Base-by-base conservation (phyloP, 2,888 invertebrate genomes). In the Cosmia trapezina region DNA sequence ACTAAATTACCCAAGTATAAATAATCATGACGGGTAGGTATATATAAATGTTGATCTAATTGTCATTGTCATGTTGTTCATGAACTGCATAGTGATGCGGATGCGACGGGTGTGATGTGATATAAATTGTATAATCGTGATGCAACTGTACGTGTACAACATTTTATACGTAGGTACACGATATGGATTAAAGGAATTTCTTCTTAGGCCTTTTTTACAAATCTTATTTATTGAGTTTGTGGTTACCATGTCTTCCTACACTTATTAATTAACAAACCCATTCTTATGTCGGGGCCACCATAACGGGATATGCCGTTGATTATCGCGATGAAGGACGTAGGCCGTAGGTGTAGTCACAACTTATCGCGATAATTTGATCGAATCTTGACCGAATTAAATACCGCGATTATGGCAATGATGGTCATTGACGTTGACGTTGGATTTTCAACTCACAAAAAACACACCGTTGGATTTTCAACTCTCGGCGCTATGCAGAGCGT, bases 71-170 rank as follows among this genome's bases (percentile, higher is more conserved):
- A 28, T 5, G n/a, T 28, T 41, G 41, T 33, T 68, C 47, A 67
- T 56, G 67, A 64, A 37, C 68, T 68, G 47, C 56, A 68, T 56
- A 45, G 41, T 68, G 47, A 56, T 68, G 47, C 14, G 22, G 14
- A 70, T 47, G 22, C 8, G 22, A 41, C 19, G 14, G 14, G 11
- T 56, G 11, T 17, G 22, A 49, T 62, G 11, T 54, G 17, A 54
- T 65, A 28, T 45, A 41, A 4, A 37, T 66, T 54, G 8, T 65
- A 22, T 45, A 22, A 54, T 45, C n/a, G 33, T 22, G 68, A 68
- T 37, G 68, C 7, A 56, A 56, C 5, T 64, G 12, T 28, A n/a
- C 9, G 17, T 49, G 37, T 6, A 54, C 22, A 37, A 14, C 4
- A 22, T 14, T 5, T 37, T 2, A 14, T 4, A 6, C 41, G 41